These are phyloP conservation scores for Podocnemis expansa DNA, from an alignment of 2,113 vertebrate species.

Conservation along the genomic window DNA sequence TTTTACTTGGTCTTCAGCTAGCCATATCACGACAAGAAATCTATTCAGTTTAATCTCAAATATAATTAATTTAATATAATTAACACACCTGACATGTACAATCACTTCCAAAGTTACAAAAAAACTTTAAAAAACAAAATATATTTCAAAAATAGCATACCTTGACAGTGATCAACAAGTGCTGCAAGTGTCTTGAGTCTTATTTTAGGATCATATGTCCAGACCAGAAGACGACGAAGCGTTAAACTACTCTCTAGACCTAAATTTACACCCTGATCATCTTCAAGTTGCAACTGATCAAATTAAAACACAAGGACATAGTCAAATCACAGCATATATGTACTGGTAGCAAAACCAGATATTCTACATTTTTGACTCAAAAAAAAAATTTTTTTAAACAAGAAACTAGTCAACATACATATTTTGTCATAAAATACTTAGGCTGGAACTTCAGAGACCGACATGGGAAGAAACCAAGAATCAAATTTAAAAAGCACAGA, in stretches of 20 bases:
- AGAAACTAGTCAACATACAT: neutral
- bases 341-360: neutral
- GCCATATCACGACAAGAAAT: neutral
- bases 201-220: slow-evolving; percentile 97
- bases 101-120: neutral
- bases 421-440: neutral
- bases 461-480: neutral
- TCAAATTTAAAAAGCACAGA: neutral
- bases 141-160: slow-evolving; percentile 68
- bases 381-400: neutral
- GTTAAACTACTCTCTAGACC: slow-evolving; percentile 90
- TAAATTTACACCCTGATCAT: slow-evolving; percentile 92
- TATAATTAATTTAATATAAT: neutral
- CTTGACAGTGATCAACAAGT: slow-evolving; percentile 98
- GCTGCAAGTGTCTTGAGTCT: slow-evolving; percentile 95
- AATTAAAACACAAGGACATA: neutral
- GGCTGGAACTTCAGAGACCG: neutral
- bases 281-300: slow-evolving; percentile 91
- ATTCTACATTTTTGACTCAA: neutral
- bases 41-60: neutral
- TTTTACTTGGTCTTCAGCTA: neutral
- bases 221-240: slow-evolving; percentile 92
- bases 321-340: neutral
- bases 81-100: neutral
- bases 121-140: neutral